A percentile compares a stretch with the other conserved stretches of the same genome.
Evolutionary conservation across 1,140 invertebrate genomes (phyloP).

Genomic region (Nomia melanderi): DNA sequence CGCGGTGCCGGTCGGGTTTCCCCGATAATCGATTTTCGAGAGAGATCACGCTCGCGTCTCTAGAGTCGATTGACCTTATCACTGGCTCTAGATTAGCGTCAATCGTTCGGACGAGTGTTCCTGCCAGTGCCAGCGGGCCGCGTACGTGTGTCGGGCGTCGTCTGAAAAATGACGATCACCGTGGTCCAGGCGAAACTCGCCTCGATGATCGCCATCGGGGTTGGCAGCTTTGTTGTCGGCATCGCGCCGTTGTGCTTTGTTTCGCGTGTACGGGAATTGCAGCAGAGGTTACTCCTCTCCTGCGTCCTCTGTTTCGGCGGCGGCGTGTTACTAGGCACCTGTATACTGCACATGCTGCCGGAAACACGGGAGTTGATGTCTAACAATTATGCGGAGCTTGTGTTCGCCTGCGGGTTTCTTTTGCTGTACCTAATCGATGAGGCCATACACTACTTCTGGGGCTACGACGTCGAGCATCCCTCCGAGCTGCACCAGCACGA

Average conservation of each 20-base stretch:
- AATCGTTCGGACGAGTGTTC: constrained; percentile 17
- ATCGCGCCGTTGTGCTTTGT: constrained; percentile 85
- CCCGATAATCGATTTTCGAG: constrained; percentile 36
- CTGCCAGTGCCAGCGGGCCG: constrained; percentile 1
- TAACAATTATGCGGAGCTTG: constrained; percentile 85
- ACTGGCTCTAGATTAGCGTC: constrained; percentile 37
- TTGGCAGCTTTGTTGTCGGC: constrained; percentile 86
- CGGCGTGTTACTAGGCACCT: constrained; percentile 91
- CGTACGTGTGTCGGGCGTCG: background rate
- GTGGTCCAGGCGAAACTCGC: constrained; percentile 84
- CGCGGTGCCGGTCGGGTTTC: constrained; percentile 1
- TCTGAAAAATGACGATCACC: constrained; percentile 41
- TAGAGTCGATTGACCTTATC: constrained; percentile 47
- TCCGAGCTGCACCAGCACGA: background rate
- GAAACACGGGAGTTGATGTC: constrained; percentile 85
- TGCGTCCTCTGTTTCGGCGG: constrained; percentile 90
- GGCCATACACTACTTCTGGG: constrained; percentile 85
- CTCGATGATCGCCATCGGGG: constrained; percentile 85
- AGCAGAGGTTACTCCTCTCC: constrained; percentile 83
- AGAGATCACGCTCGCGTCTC: constrained; percentile 7
- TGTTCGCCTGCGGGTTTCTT: constrained; percentile 89
- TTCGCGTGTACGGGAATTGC: constrained; percentile 80
- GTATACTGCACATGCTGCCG: constrained; percentile 91
- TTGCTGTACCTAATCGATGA: constrained; percentile 91
- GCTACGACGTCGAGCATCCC: constrained; percentile 54